A percentile compares a stretch with the other conserved stretches of the same genome.
phyloP scores from a whole-genome alignment of 2,797 vertebrate genomes.

The Falco rusticolus region DNA sequence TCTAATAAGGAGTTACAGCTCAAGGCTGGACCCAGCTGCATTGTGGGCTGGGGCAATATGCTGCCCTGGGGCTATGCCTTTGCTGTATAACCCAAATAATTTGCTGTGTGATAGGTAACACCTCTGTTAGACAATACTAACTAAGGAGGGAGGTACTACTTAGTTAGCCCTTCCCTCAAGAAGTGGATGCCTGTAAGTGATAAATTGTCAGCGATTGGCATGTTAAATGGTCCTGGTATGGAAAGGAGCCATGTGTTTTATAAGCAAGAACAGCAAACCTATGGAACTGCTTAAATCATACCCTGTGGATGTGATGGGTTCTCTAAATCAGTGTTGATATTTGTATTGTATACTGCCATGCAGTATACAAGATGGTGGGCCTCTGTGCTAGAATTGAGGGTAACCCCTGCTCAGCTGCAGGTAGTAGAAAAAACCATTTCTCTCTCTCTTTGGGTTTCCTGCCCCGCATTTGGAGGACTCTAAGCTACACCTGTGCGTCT shows the following conservation, averaged over 20 bases:
- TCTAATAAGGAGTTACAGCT: background rate
- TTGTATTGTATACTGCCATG: background rate
- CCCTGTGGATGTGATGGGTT: background rate
- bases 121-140: background rate
- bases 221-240: background rate
- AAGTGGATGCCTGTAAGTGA: background rate
- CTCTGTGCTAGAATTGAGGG: background rate
- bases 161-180: background rate
- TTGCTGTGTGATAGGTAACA: background rate
- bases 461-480: background rate
- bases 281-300: background rate
- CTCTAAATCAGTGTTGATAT: background rate
- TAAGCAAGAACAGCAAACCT: background rate
- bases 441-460: background rate
- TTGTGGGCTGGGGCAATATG: background rate
- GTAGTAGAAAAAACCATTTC: background rate
- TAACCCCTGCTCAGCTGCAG: background rate
- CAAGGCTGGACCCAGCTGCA: rapidly evolving
- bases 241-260: background rate
- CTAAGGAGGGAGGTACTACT: background rate
- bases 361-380: background rate
- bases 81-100: background rate
- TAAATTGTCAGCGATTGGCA: background rate
- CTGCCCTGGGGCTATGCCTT: background rate
- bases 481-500: background rate